A percentile compares a stretch with the other conserved stretches of the same genome.
phyloP scores from a whole-genome alignment of 1,140 invertebrate genomes.

The Drosophila navojoa region DNA sequence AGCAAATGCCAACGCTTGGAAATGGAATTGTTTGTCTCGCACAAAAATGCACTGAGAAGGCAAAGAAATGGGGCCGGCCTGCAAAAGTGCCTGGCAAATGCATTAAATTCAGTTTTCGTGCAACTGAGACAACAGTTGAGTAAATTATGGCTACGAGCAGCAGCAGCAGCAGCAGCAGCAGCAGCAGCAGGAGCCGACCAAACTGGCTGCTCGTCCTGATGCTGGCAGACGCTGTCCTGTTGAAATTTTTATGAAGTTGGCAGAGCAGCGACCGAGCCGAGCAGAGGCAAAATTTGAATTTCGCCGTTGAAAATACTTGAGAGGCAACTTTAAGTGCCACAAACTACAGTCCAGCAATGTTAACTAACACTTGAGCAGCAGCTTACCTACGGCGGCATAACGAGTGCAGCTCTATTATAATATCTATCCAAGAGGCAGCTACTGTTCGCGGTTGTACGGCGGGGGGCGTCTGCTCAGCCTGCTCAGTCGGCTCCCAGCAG shows the following conservation, averaged over 20 bases:
- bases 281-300: slow-evolving; percentile 39
- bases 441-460: slow-evolving; percentile 24
- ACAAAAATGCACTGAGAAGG: slow-evolving; percentile 13
- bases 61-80: slow-evolving; percentile 11
- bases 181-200: slow-evolving; percentile 4
- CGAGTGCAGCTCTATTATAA: slow-evolving; percentile 33
- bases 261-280: slow-evolving; percentile 3
- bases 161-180: slow-evolving; percentile 30
- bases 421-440: slow-evolving; percentile 17
- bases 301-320: slow-evolving; percentile 22
- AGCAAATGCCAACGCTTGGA: slow-evolving; percentile 35
- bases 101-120: slow-evolving; percentile 80
- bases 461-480: no score
- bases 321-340: slow-evolving; percentile 41
- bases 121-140: slow-evolving; percentile 81
- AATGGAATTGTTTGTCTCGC: slow-evolving; percentile 49
- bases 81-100: slow-evolving; percentile 73
- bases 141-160: slow-evolving; percentile 75
- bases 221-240: slow-evolving; percentile 46
- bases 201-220: background rate
- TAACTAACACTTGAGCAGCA: slow-evolving; percentile 33
- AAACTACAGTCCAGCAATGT: slow-evolving; percentile 34
- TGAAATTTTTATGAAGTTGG: slow-evolving; percentile 71
- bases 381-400: slow-evolving; percentile 26
- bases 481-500: slow-evolving; percentile 26